Base-by-base conservation (phyloP, 2,888 invertebrate species). In the Flexamia atlantica region DNA sequence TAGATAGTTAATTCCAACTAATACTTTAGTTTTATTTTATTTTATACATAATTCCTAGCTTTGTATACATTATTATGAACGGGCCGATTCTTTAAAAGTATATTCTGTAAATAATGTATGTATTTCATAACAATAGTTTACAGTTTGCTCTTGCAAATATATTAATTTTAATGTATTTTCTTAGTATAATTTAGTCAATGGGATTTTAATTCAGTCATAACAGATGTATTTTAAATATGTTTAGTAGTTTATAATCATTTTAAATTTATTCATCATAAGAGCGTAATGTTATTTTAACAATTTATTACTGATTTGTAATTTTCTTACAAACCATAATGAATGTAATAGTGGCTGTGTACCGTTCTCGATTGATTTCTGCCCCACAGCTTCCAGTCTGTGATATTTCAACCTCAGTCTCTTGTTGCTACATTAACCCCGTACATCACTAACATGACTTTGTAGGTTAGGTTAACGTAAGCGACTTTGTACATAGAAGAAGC, bases 401-500 rank as follows among this genome's bases (percentile, higher is more conserved):
- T 76, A 76, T 76, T 50, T 46, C 74, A 42, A 76, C 74, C 46
- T 76, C 74, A 46, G 17, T n/a, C 64, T 28, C 53, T 23, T n/a
- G 14, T 23, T n/a, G 14, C 64, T 53, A 5, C 53, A n/a, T 5
- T 64, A 9, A 14, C 20, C 25, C 57, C 28, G 28, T 64, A 70
- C 70, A 70, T 32, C 70, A 40, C 36, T 30, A 28, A 42, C 72
- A 40, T 42, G 72, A 72, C 74, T 20, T 10, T 76, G 74, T 76
- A 76, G 46, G 74, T 50, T 76, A 72, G 72, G 72, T 40, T 40
- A 72, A 36, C 25, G 57, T 20, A 64, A 57, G 64, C 14, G 28
- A 64, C 64, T 53, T 17, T 64, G 46, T 76, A 76, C 70, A 70
- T 70, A 70, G 20, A 32, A 46, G 82, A 82, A 82, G 82, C 82